Evolutionary conservation across 2,888 invertebrate species (phyloP), one percentile per base, ranked within the genome.

Genomic region (Caenorhabditis sulstoni): DNA sequence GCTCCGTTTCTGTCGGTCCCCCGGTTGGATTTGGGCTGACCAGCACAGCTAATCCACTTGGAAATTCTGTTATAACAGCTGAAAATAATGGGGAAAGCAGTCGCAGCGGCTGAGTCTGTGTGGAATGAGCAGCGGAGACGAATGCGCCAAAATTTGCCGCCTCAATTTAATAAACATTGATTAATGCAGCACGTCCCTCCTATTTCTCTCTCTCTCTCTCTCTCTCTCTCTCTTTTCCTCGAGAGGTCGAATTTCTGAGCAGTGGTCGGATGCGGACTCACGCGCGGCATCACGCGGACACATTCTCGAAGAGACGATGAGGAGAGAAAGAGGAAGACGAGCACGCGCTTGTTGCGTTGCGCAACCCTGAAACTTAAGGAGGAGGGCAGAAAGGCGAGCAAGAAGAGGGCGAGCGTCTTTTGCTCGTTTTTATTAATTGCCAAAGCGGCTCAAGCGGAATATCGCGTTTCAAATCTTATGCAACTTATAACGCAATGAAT

Each of bases 141-240:
- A 55, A 47, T 62, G 37, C 62, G 45, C 18, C 49, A 29, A 57
- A 67, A 75, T 67, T 75, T 23, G 66, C 61, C 62, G 66, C 35
- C 66, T 49, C 55, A 67, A 75, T 75, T 75, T 66, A 67, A 75
- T 75, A 75, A 75, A 75, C 75, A 67, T 75, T 62, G 62, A 75
- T 75, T 75, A 66, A 67, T 74, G 74, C 74, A 67, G 29, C 49
- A 62, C 61, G 61, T 39, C 58, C 37, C 29, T 49, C 39, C 44
- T 20, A 3, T 29, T 61, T 35, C 41, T 47, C 57, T 16, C 58
- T 39, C 4, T 29, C 29, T n/a, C 52, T 59, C 29, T 44, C 39
- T 29, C 45, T 23, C 55, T 41, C 45, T 22, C 47, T 49, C 23
- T 29, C 50, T 18, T 35, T 55, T 22, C 41, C 44, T 37, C 45